A percentile compares a stretch with the other conserved stretches of the same genome.
phyloP scores from a whole-genome alignment of 2,888 invertebrate species.

The Melinaea menophilus region DNA sequence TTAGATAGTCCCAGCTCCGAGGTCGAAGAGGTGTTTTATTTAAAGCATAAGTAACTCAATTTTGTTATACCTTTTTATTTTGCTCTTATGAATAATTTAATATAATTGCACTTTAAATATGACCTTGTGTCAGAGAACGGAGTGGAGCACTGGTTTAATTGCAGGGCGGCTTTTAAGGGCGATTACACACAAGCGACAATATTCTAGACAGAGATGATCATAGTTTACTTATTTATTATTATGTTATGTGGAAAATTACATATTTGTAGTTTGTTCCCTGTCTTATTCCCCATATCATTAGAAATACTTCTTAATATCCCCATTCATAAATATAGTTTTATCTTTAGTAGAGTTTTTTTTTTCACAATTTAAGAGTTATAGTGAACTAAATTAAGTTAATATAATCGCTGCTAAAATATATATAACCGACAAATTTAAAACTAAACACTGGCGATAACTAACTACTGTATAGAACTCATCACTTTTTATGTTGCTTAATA shows the following conservation, averaged over 20 bases:
- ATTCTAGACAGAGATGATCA: not conserved
- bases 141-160: conserved; percentile 13
- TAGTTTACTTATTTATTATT: not conserved
- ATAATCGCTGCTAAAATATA: no score
- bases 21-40: not conserved
- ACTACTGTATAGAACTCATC: no score
- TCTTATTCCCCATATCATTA: no score
- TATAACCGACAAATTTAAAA: no score
- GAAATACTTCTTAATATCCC: no score
- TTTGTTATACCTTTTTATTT: not conserved
- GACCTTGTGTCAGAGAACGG: conserved; percentile 20
- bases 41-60: not conserved
- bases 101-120: conserved; percentile 4
- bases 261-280: not conserved
- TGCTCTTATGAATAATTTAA: not conserved
- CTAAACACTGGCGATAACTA: no score
- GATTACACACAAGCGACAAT: conserved; percentile 1
- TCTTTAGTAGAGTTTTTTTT: no score
- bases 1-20: not conserved
- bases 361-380: no score
- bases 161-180: conserved; percentile 10
- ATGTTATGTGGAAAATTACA: not conserved
- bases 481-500: no score
- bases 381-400: no score
- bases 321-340: no score